Percentiles rank a stretch among this genome's conserved stretches.
phyloP scores from a whole-genome alignment of 2,888 invertebrate species.

The Platycheirus rosarum region DNA sequence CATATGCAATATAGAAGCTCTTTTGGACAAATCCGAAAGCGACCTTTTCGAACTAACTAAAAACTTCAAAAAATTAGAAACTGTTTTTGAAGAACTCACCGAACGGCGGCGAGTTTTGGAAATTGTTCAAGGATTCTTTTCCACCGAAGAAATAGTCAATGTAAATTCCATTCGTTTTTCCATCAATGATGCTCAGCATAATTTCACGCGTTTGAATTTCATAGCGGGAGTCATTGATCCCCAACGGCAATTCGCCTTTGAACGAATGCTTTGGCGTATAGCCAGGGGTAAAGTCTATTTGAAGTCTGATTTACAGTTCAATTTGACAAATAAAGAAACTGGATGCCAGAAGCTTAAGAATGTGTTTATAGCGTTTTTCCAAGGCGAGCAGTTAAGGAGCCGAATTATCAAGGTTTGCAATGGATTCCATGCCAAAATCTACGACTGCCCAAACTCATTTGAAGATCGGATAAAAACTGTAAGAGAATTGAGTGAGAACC shows the following conservation, averaged over 20 bases:
- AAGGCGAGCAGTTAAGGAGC: constrained; percentile 93
- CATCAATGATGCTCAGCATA: constrained; percentile 77
- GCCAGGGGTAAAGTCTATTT: constrained; percentile 94
- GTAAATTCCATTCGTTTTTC: constrained; percentile 85
- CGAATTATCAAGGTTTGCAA: constrained; percentile 94
- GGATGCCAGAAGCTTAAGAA: constrained; percentile 89
- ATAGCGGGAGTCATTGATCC: constrained; percentile 93
- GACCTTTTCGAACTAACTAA: constrained; percentile 85
- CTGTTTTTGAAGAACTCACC: constrained; percentile 95
- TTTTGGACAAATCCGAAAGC: constrained; percentile 95
- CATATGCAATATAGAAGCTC: constrained; percentile 91
- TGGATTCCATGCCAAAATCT: constrained; percentile 93
- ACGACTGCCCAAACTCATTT: constrained; percentile 92
- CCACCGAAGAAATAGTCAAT: constrained; percentile 81
- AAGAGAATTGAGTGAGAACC: constrained; percentile 91
- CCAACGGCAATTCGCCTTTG: constrained; percentile 92
- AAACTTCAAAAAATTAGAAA: constrained; percentile 95
- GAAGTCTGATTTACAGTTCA: constrained; percentile 89
- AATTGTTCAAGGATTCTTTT: constrained; percentile 89
- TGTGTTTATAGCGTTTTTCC: constrained; percentile 91
- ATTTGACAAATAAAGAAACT: constrained; percentile 90
- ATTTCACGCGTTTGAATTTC: constrained; percentile 85
- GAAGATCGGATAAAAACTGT: constrained; percentile 92
- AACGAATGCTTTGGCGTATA: constrained; percentile 94
- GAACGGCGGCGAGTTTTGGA: constrained; percentile 96